Evolutionary conservation across 2,113 vertebrate species (phyloP).

Genomic region (Bucco capensis): DNA sequence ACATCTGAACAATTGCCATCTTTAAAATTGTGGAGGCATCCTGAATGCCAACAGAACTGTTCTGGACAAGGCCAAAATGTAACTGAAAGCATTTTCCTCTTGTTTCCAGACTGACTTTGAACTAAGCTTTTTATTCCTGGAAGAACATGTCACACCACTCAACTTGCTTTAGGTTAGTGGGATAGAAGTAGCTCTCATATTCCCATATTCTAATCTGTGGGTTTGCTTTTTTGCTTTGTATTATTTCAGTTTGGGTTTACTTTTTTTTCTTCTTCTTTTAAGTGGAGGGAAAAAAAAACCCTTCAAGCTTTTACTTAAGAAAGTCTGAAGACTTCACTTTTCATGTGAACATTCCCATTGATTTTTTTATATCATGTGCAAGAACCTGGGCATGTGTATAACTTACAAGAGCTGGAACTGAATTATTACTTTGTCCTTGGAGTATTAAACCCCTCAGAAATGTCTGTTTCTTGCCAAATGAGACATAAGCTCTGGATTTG

Average conservation of each 20-base stretch:
- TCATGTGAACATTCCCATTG: background rate
- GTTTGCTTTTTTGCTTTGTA: background rate
- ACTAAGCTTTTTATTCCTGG: background rate
- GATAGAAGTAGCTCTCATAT: background rate
- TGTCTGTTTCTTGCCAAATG: background rate
- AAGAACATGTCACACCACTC: background rate
- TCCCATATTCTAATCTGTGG: background rate
- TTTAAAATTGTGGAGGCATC: background rate
- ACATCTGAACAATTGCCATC: background rate
- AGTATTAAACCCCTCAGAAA: background rate
- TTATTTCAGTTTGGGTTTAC: background rate
- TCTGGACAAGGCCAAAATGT: background rate
- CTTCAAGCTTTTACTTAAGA: background rate
- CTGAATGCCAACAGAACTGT: background rate
- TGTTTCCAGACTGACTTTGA: background rate
- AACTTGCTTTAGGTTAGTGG: background rate
- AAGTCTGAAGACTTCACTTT: background rate
- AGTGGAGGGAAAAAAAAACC: background rate
- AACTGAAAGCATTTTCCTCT: background rate
- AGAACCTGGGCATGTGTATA: background rate
- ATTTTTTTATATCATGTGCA: background rate
- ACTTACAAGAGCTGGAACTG: background rate
- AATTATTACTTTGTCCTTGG: background rate
- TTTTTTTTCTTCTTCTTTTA: background rate
- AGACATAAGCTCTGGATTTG: background rate